Percentiles rank a stretch among this genome's conserved stretches.
phyloP scores from a whole-genome alignment of 2,888 invertebrate species.

The Thelaira solivaga region DNA sequence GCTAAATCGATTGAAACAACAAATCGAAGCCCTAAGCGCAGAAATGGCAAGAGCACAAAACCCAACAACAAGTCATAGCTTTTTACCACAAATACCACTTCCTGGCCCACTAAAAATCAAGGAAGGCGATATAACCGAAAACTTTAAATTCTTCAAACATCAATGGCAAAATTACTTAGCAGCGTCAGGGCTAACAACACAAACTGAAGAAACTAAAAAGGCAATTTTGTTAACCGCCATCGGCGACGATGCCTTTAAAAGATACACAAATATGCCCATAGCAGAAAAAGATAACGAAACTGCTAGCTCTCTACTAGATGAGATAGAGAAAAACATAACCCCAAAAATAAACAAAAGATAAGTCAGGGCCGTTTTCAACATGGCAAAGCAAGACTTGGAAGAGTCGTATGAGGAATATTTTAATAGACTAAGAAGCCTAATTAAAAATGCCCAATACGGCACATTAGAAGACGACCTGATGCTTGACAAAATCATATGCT shows the following conservation, averaged over 20 bases:
- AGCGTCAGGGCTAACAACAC: slow-evolving; percentile 3
- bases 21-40: not conserved
- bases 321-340: slow-evolving; percentile 4
- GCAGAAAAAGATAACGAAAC: not conserved
- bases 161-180: slow-evolving; percentile 4
- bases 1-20: not conserved
- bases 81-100: slow-evolving; percentile 2
- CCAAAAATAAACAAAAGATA: slow-evolving; percentile 1
- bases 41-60: not conserved
- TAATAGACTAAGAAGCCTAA: not conserved
- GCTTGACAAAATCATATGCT: slow-evolving; percentile 25
- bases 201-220: slow-evolving; percentile 10
- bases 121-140: slow-evolving; percentile 1
- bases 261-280: slow-evolving; percentile 11
- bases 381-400: not conserved
- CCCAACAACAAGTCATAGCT: not conserved
- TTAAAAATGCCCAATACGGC: not conserved
- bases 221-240: slow-evolving; percentile 11
- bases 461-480: not conserved
- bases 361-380: slow-evolving; percentile 4
- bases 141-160: not conserved
- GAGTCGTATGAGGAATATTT: slow-evolving; percentile 12
- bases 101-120: not conserved
- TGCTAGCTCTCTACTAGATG: not conserved
- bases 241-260: not conserved